phyloP scores from a whole-genome alignment of 2,888 invertebrate genomes.

The Meiosimyza decipiens region DNA sequence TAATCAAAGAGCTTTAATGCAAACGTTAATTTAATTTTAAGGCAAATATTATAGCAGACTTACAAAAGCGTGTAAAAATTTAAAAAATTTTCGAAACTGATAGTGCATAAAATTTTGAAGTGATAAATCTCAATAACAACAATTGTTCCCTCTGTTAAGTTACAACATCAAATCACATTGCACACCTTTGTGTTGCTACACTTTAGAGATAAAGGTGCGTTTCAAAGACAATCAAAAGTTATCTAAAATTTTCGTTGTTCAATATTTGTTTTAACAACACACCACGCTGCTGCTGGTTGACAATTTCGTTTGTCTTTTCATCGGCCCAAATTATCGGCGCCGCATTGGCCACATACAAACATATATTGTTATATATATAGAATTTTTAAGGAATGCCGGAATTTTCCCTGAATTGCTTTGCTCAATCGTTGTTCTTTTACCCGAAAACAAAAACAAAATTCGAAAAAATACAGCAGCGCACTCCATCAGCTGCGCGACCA shows the following conservation, averaged over 20 bases:
- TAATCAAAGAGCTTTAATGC: no score
- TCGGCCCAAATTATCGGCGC: constrained; percentile 10
- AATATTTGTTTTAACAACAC: neutral
- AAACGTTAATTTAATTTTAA: no score
- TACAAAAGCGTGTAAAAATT: no score
- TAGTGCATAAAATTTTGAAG: no score
- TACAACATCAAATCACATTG: no score
- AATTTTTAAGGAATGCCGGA: constrained; percentile 27
- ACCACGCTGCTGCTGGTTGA: constrained; percentile 16
- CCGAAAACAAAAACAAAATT: neutral
- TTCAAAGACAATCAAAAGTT: neutral
- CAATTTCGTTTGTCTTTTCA: constrained; percentile 23
- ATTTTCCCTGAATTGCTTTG: constrained; percentile 1
- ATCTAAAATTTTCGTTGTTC: neutral
- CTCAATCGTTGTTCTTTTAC: neutral
- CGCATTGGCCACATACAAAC: constrained; percentile 23
- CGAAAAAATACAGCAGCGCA: neutral
- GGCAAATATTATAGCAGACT: no score
- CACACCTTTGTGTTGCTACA: no score
- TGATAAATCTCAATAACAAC: no score
- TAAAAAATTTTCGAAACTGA: no score
- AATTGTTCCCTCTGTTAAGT: no score
- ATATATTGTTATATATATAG: constrained; percentile 31
- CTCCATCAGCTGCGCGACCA: constrained; percentile 31
- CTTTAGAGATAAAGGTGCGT: neutral